Conservation (phyloP, 1,140 invertebrate genomes). For the Alviniconcha marisindica region DNA sequence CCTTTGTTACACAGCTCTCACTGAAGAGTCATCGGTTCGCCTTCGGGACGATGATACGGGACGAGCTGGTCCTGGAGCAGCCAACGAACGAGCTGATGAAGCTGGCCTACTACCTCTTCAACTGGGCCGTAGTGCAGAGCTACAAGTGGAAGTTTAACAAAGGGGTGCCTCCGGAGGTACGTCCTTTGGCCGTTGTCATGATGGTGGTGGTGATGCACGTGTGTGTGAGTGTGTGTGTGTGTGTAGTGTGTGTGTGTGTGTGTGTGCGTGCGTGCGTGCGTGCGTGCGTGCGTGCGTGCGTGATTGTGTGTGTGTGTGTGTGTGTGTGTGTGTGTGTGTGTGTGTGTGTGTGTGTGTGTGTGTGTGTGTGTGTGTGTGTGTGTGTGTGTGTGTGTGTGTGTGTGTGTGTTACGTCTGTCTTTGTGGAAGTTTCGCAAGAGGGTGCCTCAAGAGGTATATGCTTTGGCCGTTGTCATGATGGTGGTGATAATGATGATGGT, state of each 20-base stretch:
- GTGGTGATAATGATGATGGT: too few relatives aligned
- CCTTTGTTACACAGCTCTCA: slow-evolving; percentile 48
- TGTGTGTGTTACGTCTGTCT: too few relatives aligned
- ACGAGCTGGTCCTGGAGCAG: slow-evolving; percentile 38
- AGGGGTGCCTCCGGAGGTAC: slow-evolving; percentile 20
- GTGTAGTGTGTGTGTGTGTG: not conserved
- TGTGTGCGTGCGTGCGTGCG: too few relatives aligned
- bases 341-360: not conserved
- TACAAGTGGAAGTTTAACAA: slow-evolving; percentile 52
- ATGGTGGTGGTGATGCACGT: too few relatives aligned
- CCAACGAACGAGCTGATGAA: slow-evolving; percentile 45
- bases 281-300: not conserved
- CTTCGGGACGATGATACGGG: slow-evolving; percentile 45
- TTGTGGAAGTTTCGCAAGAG: too few relatives aligned
- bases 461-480: too few relatives aligned
- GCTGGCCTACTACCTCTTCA: slow-evolving; percentile 53
- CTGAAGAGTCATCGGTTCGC: slow-evolving; percentile 47
- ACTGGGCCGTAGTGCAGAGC: slow-evolving; percentile 52
- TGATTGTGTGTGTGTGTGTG: not conserved
- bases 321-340: not conserved
- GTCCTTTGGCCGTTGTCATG: not conserved
- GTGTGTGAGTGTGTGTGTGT: too few relatives aligned
- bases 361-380: too few relatives aligned
- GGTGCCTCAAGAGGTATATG: too few relatives aligned
- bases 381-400: too few relatives aligned